Base-by-base conservation (phyloP, 1,140 invertebrate species). In the Lerema accius region DNA sequence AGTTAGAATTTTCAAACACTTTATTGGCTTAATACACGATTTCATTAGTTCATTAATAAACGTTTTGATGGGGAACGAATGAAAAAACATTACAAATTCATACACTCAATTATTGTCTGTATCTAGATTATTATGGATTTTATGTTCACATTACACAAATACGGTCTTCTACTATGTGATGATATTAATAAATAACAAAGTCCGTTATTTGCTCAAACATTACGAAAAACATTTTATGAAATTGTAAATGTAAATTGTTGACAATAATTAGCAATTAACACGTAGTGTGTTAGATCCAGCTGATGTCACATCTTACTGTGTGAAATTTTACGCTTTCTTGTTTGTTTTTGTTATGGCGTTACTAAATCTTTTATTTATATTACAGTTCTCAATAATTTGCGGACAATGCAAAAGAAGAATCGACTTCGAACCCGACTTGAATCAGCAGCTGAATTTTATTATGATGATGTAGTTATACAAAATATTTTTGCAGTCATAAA, bases 181-280 rank as follows among this genome's bases (percentile, higher is more conserved):
- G n/a, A n/a, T n/a, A n/a, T n/a, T n/a, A n/a, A n/a, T n/a, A n/a
- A n/a, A n/a, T n/a, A n/a, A n/a, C 11, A 28, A 46, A 46, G 43
- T 46, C 10, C 19, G 0, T 13, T 11, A 11, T 14, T 19, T 14
- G 23, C 28, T 48, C 0, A n/a, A 6, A 23, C 17, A 45, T 45
- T 45, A 45, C 42, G 42, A 15, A 45, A 45, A 45, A 45, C 42
- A 45, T 10, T 17, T 45, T 45, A 19, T 16, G 39, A 13, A 3
- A 6, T 45, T 45, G 4, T 16, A 26, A 10, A 28, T 13, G n/a
- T n/a, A n/a, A n/a, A n/a, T n/a, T 28, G 45, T 48, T 48, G 45
- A 48, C 23, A 14, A n/a, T n/a, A 2, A 23, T 14, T n/a, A 16
- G 16, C 26, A 50, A 50, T 50, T 35, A 15, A 5, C 23, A 15